Evolutionary conservation across 2,888 invertebrate genomes (phyloP), one percentile per base, ranked within the genome.

Genomic region (Cataglyphis livida): DNA sequence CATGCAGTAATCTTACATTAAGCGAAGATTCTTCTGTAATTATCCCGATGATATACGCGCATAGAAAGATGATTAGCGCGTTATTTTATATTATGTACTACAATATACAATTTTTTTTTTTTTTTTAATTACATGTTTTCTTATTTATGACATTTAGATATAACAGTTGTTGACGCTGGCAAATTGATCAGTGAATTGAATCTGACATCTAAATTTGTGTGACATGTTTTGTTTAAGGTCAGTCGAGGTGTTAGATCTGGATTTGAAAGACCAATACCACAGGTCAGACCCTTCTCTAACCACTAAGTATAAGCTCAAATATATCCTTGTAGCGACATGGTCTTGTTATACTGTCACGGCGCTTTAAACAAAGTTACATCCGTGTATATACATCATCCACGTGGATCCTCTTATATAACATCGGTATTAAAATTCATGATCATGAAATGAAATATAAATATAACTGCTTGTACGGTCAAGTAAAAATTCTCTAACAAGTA

Each of bases 271-370:
- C 65, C 51, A 75, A 75, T 65, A 75, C 35, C 65, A 51, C 65
- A 25, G 48, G 65, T 75, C 75, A 35, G 48, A 65, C 65, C 75
- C 75, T 75, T 65, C 48, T 51, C 75, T 75, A 75, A 75, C 75
- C 75, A 12, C 75, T 75, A 75, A 75, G 75, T 75, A 75, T 75
- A 51, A 65, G 48, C 66, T 25, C 66, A 75, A 75, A 75, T 25
- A 75, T 35, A 75, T 75, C 65, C 65, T 65, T 65, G 48, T 51
- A 64, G 48, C 51, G 25, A 51, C 48, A 75, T 21, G 64, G 15
- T 38, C 66, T 75, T 51, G 75, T 75, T 65, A 65, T 25, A 65
- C 35, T 51, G 51, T 7, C 51, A 51, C 38, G 65, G 5, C 41
- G 25, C 44, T 32, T 48, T 35, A 65, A 75, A 64, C 35, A 75